Conservation (phyloP, 2,888 invertebrate species). For the Latheticus oryzae region DNA sequence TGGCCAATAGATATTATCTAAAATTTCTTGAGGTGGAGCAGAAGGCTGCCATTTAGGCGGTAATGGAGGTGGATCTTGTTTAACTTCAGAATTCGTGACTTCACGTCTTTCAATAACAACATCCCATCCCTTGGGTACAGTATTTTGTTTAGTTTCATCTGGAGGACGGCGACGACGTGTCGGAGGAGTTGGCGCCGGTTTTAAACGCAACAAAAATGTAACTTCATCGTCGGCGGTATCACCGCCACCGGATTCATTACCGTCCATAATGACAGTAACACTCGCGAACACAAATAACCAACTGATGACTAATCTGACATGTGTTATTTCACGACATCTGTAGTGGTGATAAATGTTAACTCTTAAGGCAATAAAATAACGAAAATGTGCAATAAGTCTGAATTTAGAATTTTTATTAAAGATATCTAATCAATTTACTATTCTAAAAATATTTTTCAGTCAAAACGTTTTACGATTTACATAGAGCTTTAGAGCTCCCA, state of each 20-base stretch:
- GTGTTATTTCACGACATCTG: conserved; percentile 10
- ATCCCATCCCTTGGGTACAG: conserved; percentile 59
- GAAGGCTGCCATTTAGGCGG: conserved; percentile 58
- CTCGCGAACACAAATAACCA: conserved; percentile 24
- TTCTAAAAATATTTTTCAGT: no score
- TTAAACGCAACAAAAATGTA: conserved; percentile 61
- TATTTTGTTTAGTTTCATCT: conserved; percentile 44
- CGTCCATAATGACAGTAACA: conserved; percentile 26
- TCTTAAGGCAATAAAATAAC: conserved; percentile 1
- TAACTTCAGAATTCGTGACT: conserved; percentile 30
- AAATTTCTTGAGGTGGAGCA: conserved; percentile 59
- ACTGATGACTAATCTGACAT: conserved; percentile 26
- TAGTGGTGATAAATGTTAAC: conserved; percentile 2
- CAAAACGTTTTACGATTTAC: conserved; percentile 1
- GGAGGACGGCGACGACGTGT: conserved; percentile 53
- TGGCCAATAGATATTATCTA: conserved; percentile 49
- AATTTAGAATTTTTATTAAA: no score
- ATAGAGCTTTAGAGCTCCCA: neutral
- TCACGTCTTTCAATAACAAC: conserved; percentile 58
- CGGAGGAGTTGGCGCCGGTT: conserved; percentile 62
- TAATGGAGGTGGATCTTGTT: conserved; percentile 47
- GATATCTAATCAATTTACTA: no score
- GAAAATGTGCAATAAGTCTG: neutral
- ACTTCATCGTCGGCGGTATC: conserved; percentile 61
- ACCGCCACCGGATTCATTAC: conserved; percentile 45